Conservation (phyloP, 37 sponge, comb jelly and placozoan genomes). For the Ianthella basta region DNA sequence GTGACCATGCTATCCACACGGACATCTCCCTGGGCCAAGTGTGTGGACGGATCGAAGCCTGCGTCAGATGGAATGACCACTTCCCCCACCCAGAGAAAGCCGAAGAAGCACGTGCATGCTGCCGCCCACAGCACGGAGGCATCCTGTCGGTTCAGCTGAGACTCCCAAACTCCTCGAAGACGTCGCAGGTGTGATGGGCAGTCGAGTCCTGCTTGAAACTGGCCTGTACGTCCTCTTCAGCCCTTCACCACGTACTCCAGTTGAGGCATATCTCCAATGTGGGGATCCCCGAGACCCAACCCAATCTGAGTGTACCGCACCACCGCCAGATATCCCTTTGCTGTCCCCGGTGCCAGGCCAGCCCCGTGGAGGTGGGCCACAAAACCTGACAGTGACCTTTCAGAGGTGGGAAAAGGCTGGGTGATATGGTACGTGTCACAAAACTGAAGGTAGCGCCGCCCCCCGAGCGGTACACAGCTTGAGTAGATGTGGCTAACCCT, state of each 20-base stretch:
- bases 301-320: neutral
- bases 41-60: neutral
- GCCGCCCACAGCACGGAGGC: conserved; percentile 2
- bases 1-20: neutral
- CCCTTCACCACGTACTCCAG: neutral
- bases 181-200: neutral
- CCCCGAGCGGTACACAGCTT: conserved; percentile 22
- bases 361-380: conserved; percentile 21
- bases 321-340: neutral
- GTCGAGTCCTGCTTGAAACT: neutral
- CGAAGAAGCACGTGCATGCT: neutral
- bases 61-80: neutral
- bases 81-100: neutral
- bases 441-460: conserved; percentile 33
- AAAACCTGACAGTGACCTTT: conserved; percentile 33
- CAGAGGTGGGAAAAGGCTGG: conserved; percentile 42
- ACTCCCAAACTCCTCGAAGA: neutral
- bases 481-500: conserved; percentile 39
- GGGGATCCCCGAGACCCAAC: neutral
- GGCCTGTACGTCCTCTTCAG: neutral
- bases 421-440: neutral
- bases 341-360: conserved; percentile 1
- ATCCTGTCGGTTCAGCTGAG: neutral
- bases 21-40: neutral
- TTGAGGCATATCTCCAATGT: neutral